phyloP scores from a whole-genome alignment of 2,113 vertebrate genomes.

The Strigops habroptila region DNA sequence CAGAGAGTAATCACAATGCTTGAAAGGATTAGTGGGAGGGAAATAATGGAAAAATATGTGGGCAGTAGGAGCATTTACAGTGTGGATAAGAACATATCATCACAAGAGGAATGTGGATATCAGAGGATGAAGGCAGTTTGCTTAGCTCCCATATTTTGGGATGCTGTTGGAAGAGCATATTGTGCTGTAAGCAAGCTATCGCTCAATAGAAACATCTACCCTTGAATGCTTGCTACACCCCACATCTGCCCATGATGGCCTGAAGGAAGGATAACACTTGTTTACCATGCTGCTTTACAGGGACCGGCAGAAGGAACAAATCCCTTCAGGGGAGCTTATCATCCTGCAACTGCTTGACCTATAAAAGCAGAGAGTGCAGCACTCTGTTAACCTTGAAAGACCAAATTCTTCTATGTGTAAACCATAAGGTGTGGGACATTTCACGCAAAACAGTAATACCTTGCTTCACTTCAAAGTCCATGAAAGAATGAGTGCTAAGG shows the following conservation, averaged over 20 bases:
- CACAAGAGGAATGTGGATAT: not conserved
- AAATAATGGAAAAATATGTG: not conserved
- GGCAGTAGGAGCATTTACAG: not conserved
- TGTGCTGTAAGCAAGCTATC: not conserved
- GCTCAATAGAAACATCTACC: not conserved
- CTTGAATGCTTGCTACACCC: not conserved
- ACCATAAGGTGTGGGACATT: not conserved
- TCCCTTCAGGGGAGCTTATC: not conserved
- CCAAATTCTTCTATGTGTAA: not conserved
- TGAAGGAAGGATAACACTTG: not conserved
- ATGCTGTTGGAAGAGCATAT: not conserved
- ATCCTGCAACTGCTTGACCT: not conserved
- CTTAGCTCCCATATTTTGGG: not conserved
- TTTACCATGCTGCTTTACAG: fast-evolving
- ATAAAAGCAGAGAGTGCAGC: not conserved
- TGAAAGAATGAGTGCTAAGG: fast-evolving
- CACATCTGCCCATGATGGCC: not conserved
- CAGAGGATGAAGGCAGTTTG: not conserved
- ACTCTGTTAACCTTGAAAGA: not conserved
- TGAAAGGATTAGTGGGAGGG: not conserved
- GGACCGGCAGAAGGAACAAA: not conserved
- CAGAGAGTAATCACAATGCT: not conserved
- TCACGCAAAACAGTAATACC: not conserved
- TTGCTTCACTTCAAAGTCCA: not conserved
- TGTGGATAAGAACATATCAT: not conserved